phyloP scores from a whole-genome alignment of 1,140 invertebrate genomes.

The Rhagoletis zephyria region DNA sequence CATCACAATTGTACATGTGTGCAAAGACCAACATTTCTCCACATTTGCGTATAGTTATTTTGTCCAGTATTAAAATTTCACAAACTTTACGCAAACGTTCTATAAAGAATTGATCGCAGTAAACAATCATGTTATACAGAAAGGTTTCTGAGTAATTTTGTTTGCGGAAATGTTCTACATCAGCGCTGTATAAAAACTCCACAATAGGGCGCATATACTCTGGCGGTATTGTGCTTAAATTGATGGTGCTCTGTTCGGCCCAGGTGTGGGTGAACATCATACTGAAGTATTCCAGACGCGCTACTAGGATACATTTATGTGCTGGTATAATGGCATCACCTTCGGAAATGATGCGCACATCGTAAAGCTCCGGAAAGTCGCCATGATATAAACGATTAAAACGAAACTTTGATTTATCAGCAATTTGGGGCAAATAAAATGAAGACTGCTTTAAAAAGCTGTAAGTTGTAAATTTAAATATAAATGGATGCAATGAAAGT shows the following conservation, averaged over 20 bases:
- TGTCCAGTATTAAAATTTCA: conserved; percentile 76
- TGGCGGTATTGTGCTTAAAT: conserved; percentile 64
- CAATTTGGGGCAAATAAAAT: conserved; percentile 54
- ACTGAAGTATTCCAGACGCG: conserved; percentile 82
- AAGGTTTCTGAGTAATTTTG: conserved; percentile 74
- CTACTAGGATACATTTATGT: conserved; percentile 82
- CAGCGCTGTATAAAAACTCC: conserved; percentile 79
- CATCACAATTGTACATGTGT: conserved; percentile 76
- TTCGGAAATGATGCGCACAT: conserved; percentile 76
- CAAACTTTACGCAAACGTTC: conserved; percentile 77
- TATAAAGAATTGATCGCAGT: conserved; percentile 80
- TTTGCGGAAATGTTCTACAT: conserved; percentile 74
- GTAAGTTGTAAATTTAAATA: background rate
- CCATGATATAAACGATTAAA: conserved; percentile 62
- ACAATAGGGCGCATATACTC: conserved; percentile 76
- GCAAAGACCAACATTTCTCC: conserved; percentile 79
- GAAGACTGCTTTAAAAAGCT: conserved; percentile 53
- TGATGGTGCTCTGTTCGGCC: conserved; percentile 76
- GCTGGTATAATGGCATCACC: conserved; percentile 76
- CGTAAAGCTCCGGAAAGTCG: conserved; percentile 76
- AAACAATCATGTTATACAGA: conserved; percentile 78
- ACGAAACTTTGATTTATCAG: conserved; percentile 57
- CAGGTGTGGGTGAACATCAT: conserved; percentile 81
- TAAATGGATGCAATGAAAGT: background rate
- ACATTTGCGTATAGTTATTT: conserved; percentile 80